These are phyloP conservation scores for Campoletis sonorensis DNA, from an alignment of 1,140 invertebrate genomes.

Conservation along the genomic window DNA sequence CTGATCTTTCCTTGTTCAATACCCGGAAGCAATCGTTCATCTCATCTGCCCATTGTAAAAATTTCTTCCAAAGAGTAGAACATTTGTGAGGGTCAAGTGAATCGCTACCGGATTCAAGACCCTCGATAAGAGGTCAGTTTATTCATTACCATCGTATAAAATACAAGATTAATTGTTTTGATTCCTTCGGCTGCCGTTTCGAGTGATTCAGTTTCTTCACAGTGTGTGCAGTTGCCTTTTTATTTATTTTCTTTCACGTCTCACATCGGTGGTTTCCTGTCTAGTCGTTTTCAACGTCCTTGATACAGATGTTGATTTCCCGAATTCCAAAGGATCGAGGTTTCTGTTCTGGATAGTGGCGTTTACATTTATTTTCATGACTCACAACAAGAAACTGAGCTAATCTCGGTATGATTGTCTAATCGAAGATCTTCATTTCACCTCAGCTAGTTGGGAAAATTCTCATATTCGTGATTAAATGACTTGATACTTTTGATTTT, in stretches of 20 bases:
- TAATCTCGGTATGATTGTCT: too few relatives aligned
- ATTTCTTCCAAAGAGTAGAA: neutral
- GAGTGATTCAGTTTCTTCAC: neutral
- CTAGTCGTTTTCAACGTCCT: neutral
- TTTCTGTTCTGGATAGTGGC: too few relatives aligned
- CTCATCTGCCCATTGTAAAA: neutral
- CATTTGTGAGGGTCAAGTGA: neutral
- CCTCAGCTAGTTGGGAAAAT: too few relatives aligned
- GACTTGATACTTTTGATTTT: too few relatives aligned
- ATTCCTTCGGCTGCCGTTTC: slow-evolving; percentile 55
- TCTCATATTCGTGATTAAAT: too few relatives aligned
- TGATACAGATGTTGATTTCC: too few relatives aligned
- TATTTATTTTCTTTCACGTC: neutral
- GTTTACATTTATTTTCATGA: too few relatives aligned
- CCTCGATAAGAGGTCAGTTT: slow-evolving; percentile 45
- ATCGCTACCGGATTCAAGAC: slow-evolving; percentile 10
- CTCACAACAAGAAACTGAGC: too few relatives aligned
- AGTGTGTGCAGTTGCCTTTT: neutral
- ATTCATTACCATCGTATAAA: slow-evolving; percentile 64
- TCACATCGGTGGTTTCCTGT: neutral
- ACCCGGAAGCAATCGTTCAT: too few relatives aligned
- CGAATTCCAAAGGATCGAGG: too few relatives aligned
- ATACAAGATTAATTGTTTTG: slow-evolving; percentile 67
- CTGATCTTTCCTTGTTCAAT: too few relatives aligned
- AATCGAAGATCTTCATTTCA: too few relatives aligned